Base-by-base conservation (phyloP, 2,797 vertebrate genomes). In the Xyrichtys novacula region DNA sequence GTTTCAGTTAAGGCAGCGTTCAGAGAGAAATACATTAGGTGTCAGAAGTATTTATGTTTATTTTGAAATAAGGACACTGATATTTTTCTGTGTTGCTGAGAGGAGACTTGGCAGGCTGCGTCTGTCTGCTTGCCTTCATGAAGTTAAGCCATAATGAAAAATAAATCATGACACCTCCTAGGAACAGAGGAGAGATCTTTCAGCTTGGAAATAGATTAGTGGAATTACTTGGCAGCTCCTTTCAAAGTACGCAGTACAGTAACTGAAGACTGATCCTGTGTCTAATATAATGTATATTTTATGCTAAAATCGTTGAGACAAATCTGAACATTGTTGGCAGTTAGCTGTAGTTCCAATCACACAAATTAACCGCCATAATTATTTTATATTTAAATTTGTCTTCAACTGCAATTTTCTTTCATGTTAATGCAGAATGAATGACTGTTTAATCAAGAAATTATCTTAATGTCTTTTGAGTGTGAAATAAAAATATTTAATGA, bases 181-280 rank as follows among this genome's bases (percentile, higher is more conserved):
- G 55, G 39, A 74, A 16, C 22, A 46, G 28, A 36, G 71, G 52
- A 67, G 46, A 61, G 28, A 57, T 58, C 49, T 73, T 34, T 76
- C 20, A 34, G 12, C 29, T 56, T 64, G 54, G 36, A 74, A 65
- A 65, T 15, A 67, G 16, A 69, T 66, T 39, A 26, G 29, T 49
- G 26, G 25, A 59, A 46, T 62, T 36, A 53, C 48, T 72, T 76
- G 75, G 60, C 71, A 65, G 40, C 16, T 32, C 16, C 39, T 40
- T 44, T 26, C 40, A 46, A 19, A 65, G 23, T 64, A 53, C 70
- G 20, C 23, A 15, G 11, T 19, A 20, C 34, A 23, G 39, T 56
- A 36, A 72, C 4, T 20, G 28, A 44, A 23, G 32, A 25, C 53
- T 25, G 25, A 55, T 71, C 46, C 17, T 71, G 62, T 2, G 17